Evolutionary conservation across 53 echinoderm and acorn worm genomes (phyloP), one percentile per base, ranked within the genome.

Genomic region (Holothuria leucospilota): DNA sequence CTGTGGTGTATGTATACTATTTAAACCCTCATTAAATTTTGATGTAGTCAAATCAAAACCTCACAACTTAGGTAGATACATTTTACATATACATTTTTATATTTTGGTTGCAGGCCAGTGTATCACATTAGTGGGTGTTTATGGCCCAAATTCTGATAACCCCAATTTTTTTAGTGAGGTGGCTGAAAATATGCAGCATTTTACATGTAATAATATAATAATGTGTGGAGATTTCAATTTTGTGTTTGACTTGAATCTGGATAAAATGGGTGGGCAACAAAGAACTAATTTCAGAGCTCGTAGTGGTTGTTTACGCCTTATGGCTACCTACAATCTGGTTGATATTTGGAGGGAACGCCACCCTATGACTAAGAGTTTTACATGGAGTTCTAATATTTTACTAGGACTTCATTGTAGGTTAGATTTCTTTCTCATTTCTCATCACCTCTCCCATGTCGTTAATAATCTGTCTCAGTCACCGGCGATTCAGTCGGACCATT

Each of bases 221-320:
- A 24, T 38, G 24, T 39, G 64, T 29, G 64, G 82, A 5, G 82
- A 82, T n/a, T n/a, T n/a, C n/a, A n/a, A n/a, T n/a, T n/a, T n/a
- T n/a, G n/a, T n/a, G n/a, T n/a, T n/a, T n/a, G 63, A 65, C 15
- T 11, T 82, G 13, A 27, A 63, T 64, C 10, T 82, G 12, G 82
- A 82, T 64, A 82, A 82, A 62, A 40, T 20, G 10, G 82, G 82
- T 5, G 82, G 82, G 20, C 8, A 38, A 1, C 65, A 0, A 0
- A 38, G 82, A 13, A 82, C 82, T 0, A 82, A 82, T 82, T 82
- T 82, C 40, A 39, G 34, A 63, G 63, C 82, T 42, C 39, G 82
- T 5, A 20, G 6, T 27, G 29, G 39, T 62, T 82, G 82, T 34
- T 10, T 82, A 6, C 5, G 18, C 2, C 21, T 64, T 12, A 82